A percentile compares a stretch with the other conserved stretches of the same genome.
Conservation (phyloP, 2,797 vertebrate genomes). For the Tapirus indicus region DNA sequence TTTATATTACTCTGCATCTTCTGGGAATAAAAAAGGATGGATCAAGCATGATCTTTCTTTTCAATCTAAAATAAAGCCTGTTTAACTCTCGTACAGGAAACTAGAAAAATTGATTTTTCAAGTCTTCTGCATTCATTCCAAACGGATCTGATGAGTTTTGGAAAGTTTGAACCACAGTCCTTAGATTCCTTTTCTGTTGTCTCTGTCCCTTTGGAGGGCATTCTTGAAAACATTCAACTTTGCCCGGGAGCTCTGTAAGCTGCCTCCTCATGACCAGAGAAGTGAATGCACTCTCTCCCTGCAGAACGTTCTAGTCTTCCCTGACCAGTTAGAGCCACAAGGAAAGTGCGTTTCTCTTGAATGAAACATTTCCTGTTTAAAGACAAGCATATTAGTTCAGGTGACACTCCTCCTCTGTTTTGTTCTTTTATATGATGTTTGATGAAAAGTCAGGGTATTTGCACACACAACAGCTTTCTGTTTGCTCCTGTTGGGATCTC, state of each 20-base stretch:
- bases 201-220: neutral
- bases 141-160: neutral
- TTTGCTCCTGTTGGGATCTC: neutral
- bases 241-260: neutral
- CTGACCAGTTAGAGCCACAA: neutral
- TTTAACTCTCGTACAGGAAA: neutral
- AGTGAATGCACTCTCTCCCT: neutral
- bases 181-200: neutral
- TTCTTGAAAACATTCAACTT: neutral
- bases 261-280: neutral
- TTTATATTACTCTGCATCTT: neutral
- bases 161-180: neutral
- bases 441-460: neutral
- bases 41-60: neutral
- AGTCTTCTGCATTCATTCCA: neutral
- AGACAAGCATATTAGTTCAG: neutral
- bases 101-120: neutral
- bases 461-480: neutral
- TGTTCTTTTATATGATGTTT: neutral
- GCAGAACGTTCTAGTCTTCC: accelerated
- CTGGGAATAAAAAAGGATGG: neutral
- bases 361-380: conserved; percentile 12
- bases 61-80: neutral
- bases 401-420: neutral
- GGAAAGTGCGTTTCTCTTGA: neutral